Evolutionary conservation across 2,113 vertebrate genomes (phyloP).

Genomic region (Perognathus longimembris): DNA sequence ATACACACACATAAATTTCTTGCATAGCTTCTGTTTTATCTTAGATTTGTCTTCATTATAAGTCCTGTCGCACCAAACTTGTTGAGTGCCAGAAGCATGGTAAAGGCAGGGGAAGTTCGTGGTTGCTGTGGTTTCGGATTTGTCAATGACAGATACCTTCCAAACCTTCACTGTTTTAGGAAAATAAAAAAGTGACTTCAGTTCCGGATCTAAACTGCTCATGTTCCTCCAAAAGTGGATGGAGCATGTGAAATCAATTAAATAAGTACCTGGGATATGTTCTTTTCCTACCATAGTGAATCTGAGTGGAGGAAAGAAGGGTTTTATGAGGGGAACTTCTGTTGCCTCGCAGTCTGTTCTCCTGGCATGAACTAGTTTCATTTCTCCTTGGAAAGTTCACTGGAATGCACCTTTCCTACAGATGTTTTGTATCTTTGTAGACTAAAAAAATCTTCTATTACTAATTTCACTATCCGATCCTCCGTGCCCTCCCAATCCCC

Average conservation of each 20-base stretch:
- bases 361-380: slow-evolving; percentile 37
- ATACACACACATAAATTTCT: background rate
- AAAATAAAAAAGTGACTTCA: background rate
- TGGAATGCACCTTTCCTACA: background rate
- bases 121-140: background rate
- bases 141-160: background rate
- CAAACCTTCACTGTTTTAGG: slow-evolving; percentile 2
- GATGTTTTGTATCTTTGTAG: slow-evolving; percentile 50
- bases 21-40: background rate
- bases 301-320: slow-evolving; percentile 12
- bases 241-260: slow-evolving; percentile 27
- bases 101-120: background rate
- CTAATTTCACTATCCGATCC: slow-evolving; percentile 49
- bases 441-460: slow-evolving; percentile 60
- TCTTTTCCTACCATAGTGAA: slow-evolving; percentile 40
- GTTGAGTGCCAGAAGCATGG: background rate
- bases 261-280: slow-evolving; percentile 58
- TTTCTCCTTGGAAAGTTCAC: slow-evolving; percentile 39
- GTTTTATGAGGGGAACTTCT: background rate
- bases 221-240: slow-evolving; percentile 46
- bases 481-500: background rate
- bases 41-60: slow-evolving; percentile 3
- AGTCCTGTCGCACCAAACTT: background rate
- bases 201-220: slow-evolving; percentile 14
- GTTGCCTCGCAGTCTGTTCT: slow-evolving; percentile 44